Evolutionary conservation across 2,888 invertebrate genomes (phyloP).

Genomic region (Cremastinae sp.): DNA sequence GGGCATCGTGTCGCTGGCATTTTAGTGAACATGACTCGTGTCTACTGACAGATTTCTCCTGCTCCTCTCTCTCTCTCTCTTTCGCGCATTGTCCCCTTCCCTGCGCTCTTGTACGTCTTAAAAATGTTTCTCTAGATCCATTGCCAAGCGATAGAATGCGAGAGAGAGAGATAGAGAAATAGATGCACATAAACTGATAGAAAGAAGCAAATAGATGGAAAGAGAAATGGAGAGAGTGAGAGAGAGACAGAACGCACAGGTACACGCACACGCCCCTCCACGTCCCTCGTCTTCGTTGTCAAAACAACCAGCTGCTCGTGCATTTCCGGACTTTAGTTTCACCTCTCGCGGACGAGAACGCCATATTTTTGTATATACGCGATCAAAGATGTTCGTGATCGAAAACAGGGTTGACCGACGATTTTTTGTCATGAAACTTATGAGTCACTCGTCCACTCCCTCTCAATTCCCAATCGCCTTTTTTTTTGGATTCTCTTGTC

Average conservation of each 20-base stretch:
- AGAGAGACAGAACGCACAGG: constrained; percentile 53
- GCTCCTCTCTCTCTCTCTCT: constrained; percentile 29
- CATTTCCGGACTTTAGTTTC: constrained; percentile 54
- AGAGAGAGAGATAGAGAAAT: constrained; percentile 33
- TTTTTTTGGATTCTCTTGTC: neutral
- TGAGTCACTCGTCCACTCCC: constrained; percentile 42
- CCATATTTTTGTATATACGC: constrained; percentile 47
- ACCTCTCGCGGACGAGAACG: constrained; percentile 33
- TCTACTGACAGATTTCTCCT: constrained; percentile 56
- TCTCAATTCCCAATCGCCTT: constrained; percentile 5
- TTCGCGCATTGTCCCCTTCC: constrained; percentile 19
- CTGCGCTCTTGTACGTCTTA: constrained; percentile 37
- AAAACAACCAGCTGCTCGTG: constrained; percentile 62
- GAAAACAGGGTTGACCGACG: constrained; percentile 3
- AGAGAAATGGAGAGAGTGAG: constrained; percentile 43
- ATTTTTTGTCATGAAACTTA: neutral
- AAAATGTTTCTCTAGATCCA: constrained; percentile 39
- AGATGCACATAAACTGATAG: constrained; percentile 19
- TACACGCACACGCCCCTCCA: constrained; percentile 62
- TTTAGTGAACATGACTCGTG: constrained; percentile 49
- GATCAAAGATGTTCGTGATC: neutral
- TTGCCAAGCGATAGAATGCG: constrained; percentile 37
- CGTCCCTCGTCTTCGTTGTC: constrained; percentile 50
- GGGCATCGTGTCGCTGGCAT: constrained; percentile 42
- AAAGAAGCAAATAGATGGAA: constrained; percentile 16